Percentiles rank a stretch among this genome's conserved stretches.
Evolutionary conservation across 1,140 invertebrate genomes (phyloP).

Genomic region (Fopius arisanus): DNA sequence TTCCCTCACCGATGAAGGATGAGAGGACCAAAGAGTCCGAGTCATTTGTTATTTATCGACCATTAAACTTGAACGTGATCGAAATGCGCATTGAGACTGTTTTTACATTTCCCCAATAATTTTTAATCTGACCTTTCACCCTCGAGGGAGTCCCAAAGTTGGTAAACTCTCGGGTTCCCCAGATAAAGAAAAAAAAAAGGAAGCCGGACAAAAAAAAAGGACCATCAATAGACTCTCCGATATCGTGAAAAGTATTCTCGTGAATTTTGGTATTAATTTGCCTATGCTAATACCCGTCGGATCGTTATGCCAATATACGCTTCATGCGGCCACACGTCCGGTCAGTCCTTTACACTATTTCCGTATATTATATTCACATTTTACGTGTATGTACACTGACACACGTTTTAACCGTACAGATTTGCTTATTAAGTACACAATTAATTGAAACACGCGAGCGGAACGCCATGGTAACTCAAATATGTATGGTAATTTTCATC

Average conservation of each 20-base stretch:
- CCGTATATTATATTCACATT: not conserved
- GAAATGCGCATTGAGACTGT: constrained; percentile 34
- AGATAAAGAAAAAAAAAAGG: not conserved
- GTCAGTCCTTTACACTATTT: constrained; percentile 3
- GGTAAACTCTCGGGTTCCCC: not conserved
- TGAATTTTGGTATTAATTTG: constrained; percentile 21
- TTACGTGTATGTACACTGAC: not conserved
- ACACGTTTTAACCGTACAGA: constrained; percentile 21
- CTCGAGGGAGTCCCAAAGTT: not conserved
- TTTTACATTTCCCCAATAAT: not conserved
- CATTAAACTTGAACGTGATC: constrained; percentile 49
- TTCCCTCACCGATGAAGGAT: constrained; percentile 43
- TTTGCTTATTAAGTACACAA: constrained; percentile 32
- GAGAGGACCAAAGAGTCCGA: constrained; percentile 31
- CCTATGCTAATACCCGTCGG: constrained; percentile 21
- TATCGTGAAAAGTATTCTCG: not conserved
- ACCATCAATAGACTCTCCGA: not conserved
- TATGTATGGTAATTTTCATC: constrained; percentile 21
- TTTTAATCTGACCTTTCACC: not conserved
- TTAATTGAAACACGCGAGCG: constrained; percentile 29
- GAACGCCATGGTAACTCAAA: constrained; percentile 20
- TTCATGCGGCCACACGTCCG: constrained; percentile 20
- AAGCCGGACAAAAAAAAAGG: not conserved
- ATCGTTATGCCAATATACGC: constrained; percentile 26
- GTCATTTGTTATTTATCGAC: constrained; percentile 52